Evolutionary conservation across 2,113 vertebrate genomes (phyloP).

Genomic region (Epinephelus lanceolatus): DNA sequence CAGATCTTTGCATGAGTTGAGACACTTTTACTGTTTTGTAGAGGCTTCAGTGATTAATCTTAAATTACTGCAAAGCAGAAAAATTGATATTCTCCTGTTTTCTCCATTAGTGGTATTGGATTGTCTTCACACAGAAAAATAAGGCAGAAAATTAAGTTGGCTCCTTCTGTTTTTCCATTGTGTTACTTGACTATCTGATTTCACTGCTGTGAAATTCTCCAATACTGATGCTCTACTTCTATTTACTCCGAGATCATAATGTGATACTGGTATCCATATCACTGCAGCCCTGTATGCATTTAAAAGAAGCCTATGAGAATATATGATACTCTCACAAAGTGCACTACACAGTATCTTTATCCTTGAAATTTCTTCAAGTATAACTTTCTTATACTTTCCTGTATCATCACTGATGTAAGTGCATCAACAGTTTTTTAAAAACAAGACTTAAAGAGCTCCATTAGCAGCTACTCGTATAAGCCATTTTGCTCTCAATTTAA

Average conservation of each 20-base stretch:
- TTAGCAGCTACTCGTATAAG: conserved; percentile 39
- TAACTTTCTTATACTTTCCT: background rate
- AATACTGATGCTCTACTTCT: background rate
- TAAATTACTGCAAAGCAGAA: background rate
- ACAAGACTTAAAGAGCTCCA: conserved; percentile 2
- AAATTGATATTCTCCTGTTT: background rate
- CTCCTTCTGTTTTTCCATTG: conserved; percentile 1
- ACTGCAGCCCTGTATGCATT: background rate
- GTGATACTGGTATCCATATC: conserved; percentile 11
- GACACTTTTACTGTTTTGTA: background rate
- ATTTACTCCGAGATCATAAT: conserved; percentile 25
- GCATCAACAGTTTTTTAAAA: conserved; percentile 26
- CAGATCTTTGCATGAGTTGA: conserved; percentile 7
- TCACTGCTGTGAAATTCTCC: conserved; percentile 20
- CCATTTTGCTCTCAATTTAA: conserved; percentile 43
- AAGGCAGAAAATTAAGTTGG: conserved; percentile 5
- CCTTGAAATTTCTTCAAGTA: background rate
- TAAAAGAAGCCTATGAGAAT: background rate
- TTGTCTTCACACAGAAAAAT: background rate
- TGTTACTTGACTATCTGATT: conserved; percentile 19
- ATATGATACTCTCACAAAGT: conserved; percentile 5
- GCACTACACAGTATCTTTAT: background rate
- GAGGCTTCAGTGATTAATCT: conserved; percentile 9
- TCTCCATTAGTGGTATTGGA: conserved; percentile 16
- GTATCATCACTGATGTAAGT: conserved; percentile 31